Base-by-base conservation (phyloP, 2,888 invertebrate species). In the Sisyra terminalis region DNA sequence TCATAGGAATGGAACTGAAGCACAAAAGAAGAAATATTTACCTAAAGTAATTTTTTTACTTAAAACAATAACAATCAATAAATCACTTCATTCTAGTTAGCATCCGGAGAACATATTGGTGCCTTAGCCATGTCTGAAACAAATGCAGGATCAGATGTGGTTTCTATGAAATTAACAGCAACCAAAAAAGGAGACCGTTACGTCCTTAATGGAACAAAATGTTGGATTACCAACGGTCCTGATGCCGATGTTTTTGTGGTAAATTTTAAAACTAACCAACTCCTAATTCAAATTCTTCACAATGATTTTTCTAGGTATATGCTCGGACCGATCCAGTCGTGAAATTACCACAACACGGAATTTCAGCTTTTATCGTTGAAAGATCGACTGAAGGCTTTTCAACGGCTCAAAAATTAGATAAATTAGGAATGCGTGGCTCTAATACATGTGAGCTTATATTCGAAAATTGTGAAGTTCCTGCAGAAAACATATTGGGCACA, bases 151-250 rank as follows among this genome's bases (percentile, higher is more conserved):
- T 94, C 94, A 2, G 97, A 98, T 66, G 97, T 98, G 2, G 89
- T 94, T 1, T 90, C 96, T 1, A 97, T 98, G 97, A 90, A 85
- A 58, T 59, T 88, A 13, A 75, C 69, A 39, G 98, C 97, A 0
- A 88, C 88, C 46, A 86, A 83, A 54, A 76, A 85, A 52, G 88
- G 84, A 0, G 92, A 94, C 56, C 73, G 86, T 58, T 99, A 92
- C 57, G 61, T 97, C 1, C 65, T 98, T 2, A 98, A 98, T 60
- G 98, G 98, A 3, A 87, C 71, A 52, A 99, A 98, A 63, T 97
- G 97, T 63, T 99, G 98, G 98, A 99, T 98, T 47, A 99, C 98
- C 0, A 98, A 99, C 60, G 97, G 88, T 5, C 84, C 93, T 1
- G 88, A 93, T 62, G 97, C 98, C 17, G 94, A 99, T 59, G 82